phyloP scores from a whole-genome alignment of 2,797 vertebrate genomes.

The Lacerta agilis region DNA sequence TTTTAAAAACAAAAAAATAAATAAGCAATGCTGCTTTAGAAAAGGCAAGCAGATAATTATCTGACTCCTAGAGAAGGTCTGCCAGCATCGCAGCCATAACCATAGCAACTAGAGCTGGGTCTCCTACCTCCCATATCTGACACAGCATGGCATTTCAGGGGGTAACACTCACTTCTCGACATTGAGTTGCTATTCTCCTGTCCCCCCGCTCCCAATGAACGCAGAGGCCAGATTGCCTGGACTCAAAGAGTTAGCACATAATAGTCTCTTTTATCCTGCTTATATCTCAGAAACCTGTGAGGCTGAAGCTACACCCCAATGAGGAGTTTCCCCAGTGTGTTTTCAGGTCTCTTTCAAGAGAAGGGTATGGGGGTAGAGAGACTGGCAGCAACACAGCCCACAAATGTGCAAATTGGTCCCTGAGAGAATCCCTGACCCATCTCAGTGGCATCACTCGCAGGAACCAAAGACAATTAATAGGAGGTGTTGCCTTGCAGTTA shows the following conservation, averaged over 20 bases:
- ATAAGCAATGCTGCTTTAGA: background rate
- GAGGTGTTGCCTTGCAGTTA: background rate
- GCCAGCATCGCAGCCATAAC: slow-evolving; percentile 12
- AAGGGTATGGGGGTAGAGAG: background rate
- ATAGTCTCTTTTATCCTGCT: background rate
- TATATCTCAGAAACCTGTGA: background rate
- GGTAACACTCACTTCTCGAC: background rate
- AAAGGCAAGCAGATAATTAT: background rate
- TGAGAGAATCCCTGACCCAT: background rate
- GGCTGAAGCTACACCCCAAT: background rate
- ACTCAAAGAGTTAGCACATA: background rate
- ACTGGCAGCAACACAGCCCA: no score
- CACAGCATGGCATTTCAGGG: background rate
- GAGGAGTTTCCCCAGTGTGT: background rate
- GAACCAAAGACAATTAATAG: no score
- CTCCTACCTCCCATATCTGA: background rate
- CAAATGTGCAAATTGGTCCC: slow-evolving; percentile 11
- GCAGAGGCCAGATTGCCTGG: background rate
- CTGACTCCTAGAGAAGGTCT: background rate
- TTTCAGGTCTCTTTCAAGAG: background rate
- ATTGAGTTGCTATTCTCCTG: background rate
- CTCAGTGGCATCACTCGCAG: background rate
- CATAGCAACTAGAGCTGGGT: slow-evolving; percentile 33
- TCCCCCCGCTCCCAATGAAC: background rate
- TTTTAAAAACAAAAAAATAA: background rate